Evolutionary conservation across 1,140 invertebrate genomes (phyloP).

Genomic region (Musca vetustissima): DNA sequence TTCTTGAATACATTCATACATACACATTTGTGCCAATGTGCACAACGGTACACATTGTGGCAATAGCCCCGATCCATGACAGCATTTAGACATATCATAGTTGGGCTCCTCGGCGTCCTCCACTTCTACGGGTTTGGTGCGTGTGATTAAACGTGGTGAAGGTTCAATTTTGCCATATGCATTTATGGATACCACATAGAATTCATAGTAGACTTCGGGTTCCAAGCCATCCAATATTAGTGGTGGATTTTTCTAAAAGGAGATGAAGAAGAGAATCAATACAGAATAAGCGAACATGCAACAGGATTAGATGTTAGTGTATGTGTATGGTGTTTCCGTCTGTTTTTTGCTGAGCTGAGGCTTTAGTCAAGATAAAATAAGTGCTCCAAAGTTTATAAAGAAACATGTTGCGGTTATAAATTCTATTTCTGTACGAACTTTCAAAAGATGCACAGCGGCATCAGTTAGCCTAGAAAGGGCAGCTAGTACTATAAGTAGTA

Average conservation of each 20-base stretch:
- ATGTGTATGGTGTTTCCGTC: no score
- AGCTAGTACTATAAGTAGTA: no score
- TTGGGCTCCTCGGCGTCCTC: conserved; percentile 27
- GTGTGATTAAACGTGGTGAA: conserved; percentile 73
- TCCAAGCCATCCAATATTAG: conserved; percentile 74
- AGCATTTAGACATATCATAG: conserved; percentile 80
- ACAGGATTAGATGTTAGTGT: background rate
- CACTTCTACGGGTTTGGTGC: conserved; percentile 61
- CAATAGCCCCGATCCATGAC: conserved; percentile 68
- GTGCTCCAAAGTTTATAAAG: no score
- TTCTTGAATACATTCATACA: conserved; percentile 35
- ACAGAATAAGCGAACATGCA: background rate
- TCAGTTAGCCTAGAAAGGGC: no score
- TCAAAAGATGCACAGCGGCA: background rate
- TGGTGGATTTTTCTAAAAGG: conserved; percentile 70
- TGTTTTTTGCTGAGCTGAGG: no score
- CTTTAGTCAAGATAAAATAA: no score
- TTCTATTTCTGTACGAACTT: no score
- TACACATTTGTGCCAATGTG: conserved; percentile 62
- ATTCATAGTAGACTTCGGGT: conserved; percentile 75
- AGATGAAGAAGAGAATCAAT: background rate
- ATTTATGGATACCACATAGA: conserved; percentile 80
- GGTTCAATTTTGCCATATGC: conserved; percentile 74
- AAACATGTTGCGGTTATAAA: no score
- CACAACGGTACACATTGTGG: conserved; percentile 78